Percentiles rank a stretch among this genome's conserved stretches.
These are phyloP conservation scores for Metridium senile DNA, from an alignment of 92 coral and sea anemone genomes.

Conservation along the genomic window DNA sequence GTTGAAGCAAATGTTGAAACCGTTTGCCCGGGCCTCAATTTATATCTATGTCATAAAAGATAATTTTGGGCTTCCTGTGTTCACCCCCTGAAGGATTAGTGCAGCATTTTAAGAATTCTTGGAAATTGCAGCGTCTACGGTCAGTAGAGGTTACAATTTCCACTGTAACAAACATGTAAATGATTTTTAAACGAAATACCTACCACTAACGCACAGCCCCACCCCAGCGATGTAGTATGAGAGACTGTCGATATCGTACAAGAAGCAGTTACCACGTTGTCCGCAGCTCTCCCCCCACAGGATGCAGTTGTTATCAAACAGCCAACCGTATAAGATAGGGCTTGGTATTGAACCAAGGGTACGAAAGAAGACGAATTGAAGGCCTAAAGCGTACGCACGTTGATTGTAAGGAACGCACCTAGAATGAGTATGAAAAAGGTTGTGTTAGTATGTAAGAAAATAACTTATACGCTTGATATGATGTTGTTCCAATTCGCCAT, in stretches of 20 bases:
- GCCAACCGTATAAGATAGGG: slow-evolving; percentile 82
- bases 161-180: too few species aligned
- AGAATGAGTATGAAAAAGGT: slow-evolving; percentile 8
- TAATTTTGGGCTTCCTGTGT: too few species aligned
- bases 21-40: too few species aligned
- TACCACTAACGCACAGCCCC: slow-evolving; percentile 41
- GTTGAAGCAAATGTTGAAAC: too few species aligned
- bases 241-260: slow-evolving; percentile 60
- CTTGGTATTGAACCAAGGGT: slow-evolving; percentile 88
- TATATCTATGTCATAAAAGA: too few species aligned
- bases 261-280: slow-evolving; percentile 79
- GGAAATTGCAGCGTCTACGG: too few species aligned
- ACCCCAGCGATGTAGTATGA: slow-evolving; percentile 42
- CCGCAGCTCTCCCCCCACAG: slow-evolving; percentile 96
- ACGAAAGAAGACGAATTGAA: slow-evolving; percentile 84
- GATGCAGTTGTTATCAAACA: slow-evolving; percentile 73
- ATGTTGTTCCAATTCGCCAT: neutral
- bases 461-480: neutral
- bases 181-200: neutral
- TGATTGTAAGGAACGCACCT: slow-evolving; percentile 95
- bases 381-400: slow-evolving; percentile 92
- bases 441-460: neutral
- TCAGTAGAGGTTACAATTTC: too few species aligned
- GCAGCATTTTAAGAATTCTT: too few species aligned
- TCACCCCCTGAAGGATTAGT: too few species aligned